Evolutionary conservation across 2,113 vertebrate species (phyloP).

Genomic region (Tauraco erythrolophus): DNA sequence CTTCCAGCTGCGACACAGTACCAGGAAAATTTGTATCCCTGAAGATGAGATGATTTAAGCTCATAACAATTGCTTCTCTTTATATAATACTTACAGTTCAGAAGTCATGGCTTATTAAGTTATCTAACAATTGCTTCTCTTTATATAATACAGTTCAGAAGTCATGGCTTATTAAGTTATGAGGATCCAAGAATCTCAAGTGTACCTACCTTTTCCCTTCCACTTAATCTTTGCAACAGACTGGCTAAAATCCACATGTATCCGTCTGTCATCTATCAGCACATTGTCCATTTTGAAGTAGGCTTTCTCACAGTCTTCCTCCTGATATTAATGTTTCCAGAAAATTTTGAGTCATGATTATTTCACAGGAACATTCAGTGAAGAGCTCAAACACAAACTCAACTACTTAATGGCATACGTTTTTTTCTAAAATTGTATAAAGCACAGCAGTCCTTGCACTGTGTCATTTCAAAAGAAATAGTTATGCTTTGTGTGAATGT

Average conservation of each 20-base stretch:
- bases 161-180: not conserved
- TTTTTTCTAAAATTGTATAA: not conserved
- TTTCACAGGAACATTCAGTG: not conserved
- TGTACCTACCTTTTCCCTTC: constrained; percentile 92
- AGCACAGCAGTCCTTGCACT: not conserved
- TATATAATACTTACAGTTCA: not conserved
- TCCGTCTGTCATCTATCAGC: constrained; percentile 94
- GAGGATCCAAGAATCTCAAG: not conserved
- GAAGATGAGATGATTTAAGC: not conserved
- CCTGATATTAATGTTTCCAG: constrained; percentile 69
- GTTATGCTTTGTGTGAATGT: not conserved
- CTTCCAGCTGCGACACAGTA: too few relatives aligned
- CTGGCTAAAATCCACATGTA: constrained; percentile 98
- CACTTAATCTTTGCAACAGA: constrained; percentile 96
- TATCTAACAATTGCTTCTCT: not conserved
- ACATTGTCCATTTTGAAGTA: constrained; percentile 99
- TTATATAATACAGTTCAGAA: not conserved
- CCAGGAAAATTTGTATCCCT: not conserved
- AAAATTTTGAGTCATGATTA: not conserved
- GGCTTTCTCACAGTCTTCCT: constrained; percentile 97
- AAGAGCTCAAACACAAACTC: constrained; percentile 20
- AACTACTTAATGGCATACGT: not conserved
- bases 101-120: not conserved
- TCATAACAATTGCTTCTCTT: not conserved
- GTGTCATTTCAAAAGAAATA: not conserved